Evolutionary conservation across 2,113 vertebrate species (phyloP).

Genomic region (Monarcha castaneiventris): DNA sequence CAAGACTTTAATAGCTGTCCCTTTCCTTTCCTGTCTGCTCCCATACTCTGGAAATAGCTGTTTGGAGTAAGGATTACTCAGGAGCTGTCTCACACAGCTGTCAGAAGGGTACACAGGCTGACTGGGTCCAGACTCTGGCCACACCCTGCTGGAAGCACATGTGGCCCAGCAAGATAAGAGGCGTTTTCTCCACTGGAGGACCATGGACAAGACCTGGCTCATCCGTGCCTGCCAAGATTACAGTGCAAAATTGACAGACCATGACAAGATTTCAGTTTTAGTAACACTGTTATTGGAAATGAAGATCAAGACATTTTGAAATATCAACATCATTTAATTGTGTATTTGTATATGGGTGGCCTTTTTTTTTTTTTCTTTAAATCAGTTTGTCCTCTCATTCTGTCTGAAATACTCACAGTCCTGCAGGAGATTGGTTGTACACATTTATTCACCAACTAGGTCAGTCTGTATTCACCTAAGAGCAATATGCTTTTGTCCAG

Average conservation of each 20-base stretch:
- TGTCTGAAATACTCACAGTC: background rate
- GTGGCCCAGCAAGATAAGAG: constrained; percentile 7
- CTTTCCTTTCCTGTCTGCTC: background rate
- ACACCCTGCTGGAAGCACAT: background rate
- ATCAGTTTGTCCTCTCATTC: background rate
- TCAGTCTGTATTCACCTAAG: background rate
- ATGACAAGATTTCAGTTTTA: background rate
- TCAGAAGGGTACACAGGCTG: background rate
- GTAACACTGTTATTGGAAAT: background rate
- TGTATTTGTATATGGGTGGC: background rate
- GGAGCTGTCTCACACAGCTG: background rate
- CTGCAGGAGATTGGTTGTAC: background rate
- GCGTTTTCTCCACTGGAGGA: background rate
- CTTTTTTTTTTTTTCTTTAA: background rate
- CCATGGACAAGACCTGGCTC: background rate
- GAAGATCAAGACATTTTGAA: background rate
- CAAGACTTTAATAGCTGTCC: background rate
- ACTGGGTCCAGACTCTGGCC: background rate
- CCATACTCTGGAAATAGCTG: background rate
- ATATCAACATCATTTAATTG: background rate
- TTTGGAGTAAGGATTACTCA: background rate
- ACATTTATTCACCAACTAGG: background rate
- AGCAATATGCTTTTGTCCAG: background rate
- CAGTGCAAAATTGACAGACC: background rate
- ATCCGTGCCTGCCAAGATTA: background rate